These are phyloP conservation scores for Pelagia noctiluca DNA, from an alignment of 30 jellyfish, hydroid and myxozoan genomes.

Conservation along the genomic window DNA sequence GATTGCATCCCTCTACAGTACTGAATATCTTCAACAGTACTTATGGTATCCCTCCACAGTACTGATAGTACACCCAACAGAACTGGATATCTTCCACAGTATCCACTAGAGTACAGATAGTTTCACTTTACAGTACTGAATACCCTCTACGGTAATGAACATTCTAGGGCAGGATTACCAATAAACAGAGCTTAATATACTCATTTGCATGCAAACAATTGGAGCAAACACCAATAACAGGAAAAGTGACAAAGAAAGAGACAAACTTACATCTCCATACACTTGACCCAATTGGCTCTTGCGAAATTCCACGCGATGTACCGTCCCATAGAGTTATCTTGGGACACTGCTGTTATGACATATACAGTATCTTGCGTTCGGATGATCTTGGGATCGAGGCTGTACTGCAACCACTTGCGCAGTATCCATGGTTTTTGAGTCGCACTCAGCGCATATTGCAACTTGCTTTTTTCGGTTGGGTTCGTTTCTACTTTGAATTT, in stretches of 20 bases:
- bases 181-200: too few relatives aligned
- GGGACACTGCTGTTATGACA: conserved; percentile 84
- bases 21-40: too few relatives aligned
- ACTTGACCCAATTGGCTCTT: conserved; percentile 83
- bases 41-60: too few relatives aligned
- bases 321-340: conserved; percentile 75
- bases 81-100: too few relatives aligned
- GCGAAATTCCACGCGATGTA: conserved; percentile 93
- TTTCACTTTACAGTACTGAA: too few relatives aligned
- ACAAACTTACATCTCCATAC: conserved; percentile 79
- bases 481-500: conserved; percentile 51
- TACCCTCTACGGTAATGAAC: too few relatives aligned
- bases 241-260: neutral
- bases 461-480: conserved; percentile 74
- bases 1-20: too few relatives aligned
- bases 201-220: too few relatives aligned
- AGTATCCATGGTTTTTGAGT: conserved; percentile 87
- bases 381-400: conserved; percentile 76
- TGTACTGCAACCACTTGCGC: conserved; percentile 75
- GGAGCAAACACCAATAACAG: too few relatives aligned
- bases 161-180: too few relatives aligned
- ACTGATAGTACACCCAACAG: too few relatives aligned
- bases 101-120: too few relatives aligned
- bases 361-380: conserved; percentile 94
- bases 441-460: conserved; percentile 76